Conservation (phyloP, 2,113 vertebrate species). For the Isurus oxyrinchus region DNA sequence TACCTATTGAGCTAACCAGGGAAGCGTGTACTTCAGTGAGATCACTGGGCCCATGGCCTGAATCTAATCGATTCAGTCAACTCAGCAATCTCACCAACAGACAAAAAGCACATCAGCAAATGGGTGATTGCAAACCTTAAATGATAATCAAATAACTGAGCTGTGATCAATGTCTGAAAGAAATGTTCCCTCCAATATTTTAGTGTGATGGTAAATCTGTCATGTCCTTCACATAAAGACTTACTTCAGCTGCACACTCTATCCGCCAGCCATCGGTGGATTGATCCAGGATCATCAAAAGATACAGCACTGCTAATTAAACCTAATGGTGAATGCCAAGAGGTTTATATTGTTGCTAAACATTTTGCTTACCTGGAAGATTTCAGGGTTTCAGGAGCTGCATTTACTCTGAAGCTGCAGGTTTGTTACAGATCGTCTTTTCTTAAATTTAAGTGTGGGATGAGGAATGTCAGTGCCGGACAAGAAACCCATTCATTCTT, state of each 20-base stretch:
- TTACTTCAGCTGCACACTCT: neutral
- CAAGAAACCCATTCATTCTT: neutral
- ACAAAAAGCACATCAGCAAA: neutral
- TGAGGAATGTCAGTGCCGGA: neutral
- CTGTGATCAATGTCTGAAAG: neutral
- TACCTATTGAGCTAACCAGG: neutral
- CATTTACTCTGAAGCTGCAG: no score
- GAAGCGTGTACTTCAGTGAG: neutral
- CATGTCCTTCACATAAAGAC: neutral
- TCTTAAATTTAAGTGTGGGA: neutral
- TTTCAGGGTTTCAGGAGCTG: neutral
- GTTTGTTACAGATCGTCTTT: neutral
- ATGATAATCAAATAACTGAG: neutral
- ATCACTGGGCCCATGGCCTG: neutral
- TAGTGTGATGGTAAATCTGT: neutral
- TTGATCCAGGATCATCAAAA: constrained; percentile 1
- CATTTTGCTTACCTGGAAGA: neutral
- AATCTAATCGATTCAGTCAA: neutral
- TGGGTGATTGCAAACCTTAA: neutral
- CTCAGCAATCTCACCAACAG: neutral
- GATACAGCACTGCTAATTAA: neutral
- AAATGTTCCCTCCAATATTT: neutral
- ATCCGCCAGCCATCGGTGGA: neutral
- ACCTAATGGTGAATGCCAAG: neutral
- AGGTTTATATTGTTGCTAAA: neutral